Percentiles rank a stretch among this genome's conserved stretches.
Conservation (phyloP, 2,797 vertebrate species). For the Fistularia commersonii region DNA sequence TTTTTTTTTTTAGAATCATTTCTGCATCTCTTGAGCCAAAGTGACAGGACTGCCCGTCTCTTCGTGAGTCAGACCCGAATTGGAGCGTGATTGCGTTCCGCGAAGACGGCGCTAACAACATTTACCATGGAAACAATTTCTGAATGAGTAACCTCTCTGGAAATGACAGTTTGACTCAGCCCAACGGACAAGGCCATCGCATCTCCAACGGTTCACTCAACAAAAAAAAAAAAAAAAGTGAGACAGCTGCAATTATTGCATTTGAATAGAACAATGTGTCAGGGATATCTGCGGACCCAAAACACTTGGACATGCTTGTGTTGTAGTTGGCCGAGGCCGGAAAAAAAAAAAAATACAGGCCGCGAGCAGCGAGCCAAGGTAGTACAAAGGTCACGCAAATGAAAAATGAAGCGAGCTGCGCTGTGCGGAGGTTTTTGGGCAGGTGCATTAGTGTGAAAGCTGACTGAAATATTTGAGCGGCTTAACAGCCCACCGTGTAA, state of each 20-base stretch:
- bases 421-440: neutral
- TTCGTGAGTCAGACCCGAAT: slow-evolving; percentile 24
- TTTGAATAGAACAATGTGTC: slow-evolving; percentile 7
- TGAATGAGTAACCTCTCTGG: slow-evolving; percentile 28
- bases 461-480: slow-evolving; percentile 2
- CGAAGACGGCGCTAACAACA: slow-evolving; percentile 15
- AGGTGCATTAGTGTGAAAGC: slow-evolving; percentile 22
- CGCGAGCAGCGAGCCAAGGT: neutral
- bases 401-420: slow-evolving; percentile 10
- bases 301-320: neutral
- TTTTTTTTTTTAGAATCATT: too few species aligned
- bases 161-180: slow-evolving; percentile 25
- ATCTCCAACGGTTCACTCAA: neutral
- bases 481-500: slow-evolving; percentile 8
- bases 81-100: slow-evolving; percentile 10
- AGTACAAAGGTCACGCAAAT: slow-evolving; percentile 7
- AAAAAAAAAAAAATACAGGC: too few species aligned
- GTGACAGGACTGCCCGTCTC: slow-evolving; percentile 16
- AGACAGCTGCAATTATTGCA: slow-evolving; percentile 8
- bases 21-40: slow-evolving; percentile 2
- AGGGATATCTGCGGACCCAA: slow-evolving; percentile 3
- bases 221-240: too few species aligned
- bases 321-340: neutral
- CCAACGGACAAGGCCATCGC: slow-evolving; percentile 20
- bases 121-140: slow-evolving; percentile 10